These are phyloP conservation scores for Silurus lanzhouensis DNA, from an alignment of 2,797 vertebrate species.

Conservation along the genomic window DNA sequence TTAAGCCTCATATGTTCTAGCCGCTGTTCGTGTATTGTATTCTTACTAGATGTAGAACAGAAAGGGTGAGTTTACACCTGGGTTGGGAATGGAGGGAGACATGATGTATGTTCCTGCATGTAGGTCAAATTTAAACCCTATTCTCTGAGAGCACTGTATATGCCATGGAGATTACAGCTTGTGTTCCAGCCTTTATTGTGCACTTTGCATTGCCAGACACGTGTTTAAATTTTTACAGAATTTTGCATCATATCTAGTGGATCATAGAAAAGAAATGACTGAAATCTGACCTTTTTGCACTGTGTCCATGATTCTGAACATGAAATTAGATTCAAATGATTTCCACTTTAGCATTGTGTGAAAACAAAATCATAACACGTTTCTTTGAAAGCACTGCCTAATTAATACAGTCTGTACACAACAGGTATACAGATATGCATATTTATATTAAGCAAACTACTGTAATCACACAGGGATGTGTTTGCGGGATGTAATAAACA, in stretches of 20 bases:
- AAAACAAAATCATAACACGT: background rate
- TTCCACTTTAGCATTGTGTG: background rate
- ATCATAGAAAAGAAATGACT: too few relatives aligned
- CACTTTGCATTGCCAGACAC: slow-evolving; percentile 1
- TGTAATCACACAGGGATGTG: background rate
- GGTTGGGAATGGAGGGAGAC: slow-evolving; percentile 20
- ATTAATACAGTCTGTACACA: background rate
- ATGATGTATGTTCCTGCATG: slow-evolving; percentile 29
- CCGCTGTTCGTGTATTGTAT: slow-evolving; percentile 30
- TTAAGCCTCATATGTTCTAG: slow-evolving; percentile 31
- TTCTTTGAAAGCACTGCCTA: background rate
- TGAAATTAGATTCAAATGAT: background rate
- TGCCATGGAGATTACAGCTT: slow-evolving; percentile 5
- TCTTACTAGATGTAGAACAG: slow-evolving; percentile 32
- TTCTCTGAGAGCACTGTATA: background rate
- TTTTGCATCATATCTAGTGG: background rate
- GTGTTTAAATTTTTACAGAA: background rate
- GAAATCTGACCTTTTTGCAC: background rate
- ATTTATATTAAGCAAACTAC: background rate
- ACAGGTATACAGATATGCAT: background rate
- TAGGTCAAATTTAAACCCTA: slow-evolving; percentile 11
- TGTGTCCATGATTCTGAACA: background rate
- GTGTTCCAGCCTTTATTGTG: background rate
- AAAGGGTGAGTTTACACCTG: slow-evolving; percentile 42
- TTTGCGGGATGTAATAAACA: background rate